These are phyloP conservation scores for Hydrochoerus hydrochaeris DNA, from an alignment of 2,113 vertebrate genomes.

Conservation along the genomic window DNA sequence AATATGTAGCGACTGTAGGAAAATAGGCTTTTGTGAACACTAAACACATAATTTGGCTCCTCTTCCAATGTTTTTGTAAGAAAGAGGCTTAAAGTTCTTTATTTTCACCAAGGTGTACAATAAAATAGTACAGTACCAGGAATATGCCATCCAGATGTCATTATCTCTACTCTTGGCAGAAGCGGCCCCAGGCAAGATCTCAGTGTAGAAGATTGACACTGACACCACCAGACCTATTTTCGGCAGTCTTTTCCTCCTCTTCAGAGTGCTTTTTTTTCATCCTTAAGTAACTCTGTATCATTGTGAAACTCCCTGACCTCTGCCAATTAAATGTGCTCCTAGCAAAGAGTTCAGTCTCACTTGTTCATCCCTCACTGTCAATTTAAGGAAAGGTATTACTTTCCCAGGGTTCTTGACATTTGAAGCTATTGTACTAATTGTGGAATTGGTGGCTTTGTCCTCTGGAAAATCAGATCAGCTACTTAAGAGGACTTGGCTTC, in stretches of 20 bases:
- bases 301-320: conserved; percentile 50
- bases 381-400: conserved; percentile 62
- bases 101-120: conserved; percentile 64
- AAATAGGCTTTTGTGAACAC: background rate
- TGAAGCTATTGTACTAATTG: conserved; percentile 61
- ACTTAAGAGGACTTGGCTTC: background rate
- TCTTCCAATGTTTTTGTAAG: background rate
- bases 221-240: conserved; percentile 53
- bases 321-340: conserved; percentile 71
- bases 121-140: conserved; percentile 45
- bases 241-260: background rate
- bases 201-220: conserved; percentile 56
- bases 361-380: conserved; percentile 68
- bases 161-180: conserved; percentile 59
- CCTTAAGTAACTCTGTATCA: conserved; percentile 26
- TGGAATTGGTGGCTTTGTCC: conserved; percentile 34
- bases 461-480: conserved; percentile 45
- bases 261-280: conserved; percentile 21
- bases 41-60: background rate
- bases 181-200: conserved; percentile 59
- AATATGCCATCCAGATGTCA: conserved; percentile 66
- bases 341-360: conserved; percentile 42
- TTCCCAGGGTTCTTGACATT: conserved; percentile 62
- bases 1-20: background rate
- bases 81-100: conserved; percentile 3